Evolutionary conservation across 2,113 vertebrate species (phyloP).

Genomic region (Lonchura striata): DNA sequence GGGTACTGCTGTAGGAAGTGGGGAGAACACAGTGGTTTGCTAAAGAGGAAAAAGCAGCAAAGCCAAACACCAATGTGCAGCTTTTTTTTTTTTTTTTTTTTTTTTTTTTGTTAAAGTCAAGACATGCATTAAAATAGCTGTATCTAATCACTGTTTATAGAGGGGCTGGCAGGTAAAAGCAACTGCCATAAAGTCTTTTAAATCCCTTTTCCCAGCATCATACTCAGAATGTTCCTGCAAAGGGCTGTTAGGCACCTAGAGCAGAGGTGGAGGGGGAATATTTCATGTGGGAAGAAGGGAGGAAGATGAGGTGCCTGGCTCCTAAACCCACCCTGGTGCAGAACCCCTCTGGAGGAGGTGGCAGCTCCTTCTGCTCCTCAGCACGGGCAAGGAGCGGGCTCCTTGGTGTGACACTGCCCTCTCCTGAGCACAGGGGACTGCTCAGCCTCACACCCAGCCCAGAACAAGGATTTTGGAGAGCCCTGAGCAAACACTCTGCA

Average conservation of each 20-base stretch:
- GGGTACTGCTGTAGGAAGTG: constrained; percentile 35
- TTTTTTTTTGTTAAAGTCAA: background rate
- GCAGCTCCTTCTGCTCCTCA: rapidly evolving
- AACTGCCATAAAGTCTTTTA: background rate
- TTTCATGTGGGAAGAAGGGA: background rate
- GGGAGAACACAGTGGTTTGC: background rate
- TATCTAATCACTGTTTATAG: background rate
- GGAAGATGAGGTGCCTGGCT: rapidly evolving
- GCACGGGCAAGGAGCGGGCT: rapidly evolving
- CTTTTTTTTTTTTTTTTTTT: background rate
- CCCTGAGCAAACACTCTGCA: rapidly evolving
- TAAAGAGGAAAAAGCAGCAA: background rate
- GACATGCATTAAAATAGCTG: background rate
- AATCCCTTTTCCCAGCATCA: background rate
- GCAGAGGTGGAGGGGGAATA: background rate
- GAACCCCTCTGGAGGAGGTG: rapidly evolving
- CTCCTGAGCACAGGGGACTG: background rate
- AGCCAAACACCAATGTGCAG: background rate
- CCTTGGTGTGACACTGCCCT: constrained; percentile 44
- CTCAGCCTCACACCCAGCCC: background rate
- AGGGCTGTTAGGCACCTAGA: background rate
- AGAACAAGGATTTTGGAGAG: rapidly evolving
- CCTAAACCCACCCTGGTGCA: rapidly evolving
- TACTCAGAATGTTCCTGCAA: background rate
- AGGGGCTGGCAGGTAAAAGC: background rate